phyloP scores from a whole-genome alignment of 2,797 vertebrate species.

The Sebastes melanostomus region DNA sequence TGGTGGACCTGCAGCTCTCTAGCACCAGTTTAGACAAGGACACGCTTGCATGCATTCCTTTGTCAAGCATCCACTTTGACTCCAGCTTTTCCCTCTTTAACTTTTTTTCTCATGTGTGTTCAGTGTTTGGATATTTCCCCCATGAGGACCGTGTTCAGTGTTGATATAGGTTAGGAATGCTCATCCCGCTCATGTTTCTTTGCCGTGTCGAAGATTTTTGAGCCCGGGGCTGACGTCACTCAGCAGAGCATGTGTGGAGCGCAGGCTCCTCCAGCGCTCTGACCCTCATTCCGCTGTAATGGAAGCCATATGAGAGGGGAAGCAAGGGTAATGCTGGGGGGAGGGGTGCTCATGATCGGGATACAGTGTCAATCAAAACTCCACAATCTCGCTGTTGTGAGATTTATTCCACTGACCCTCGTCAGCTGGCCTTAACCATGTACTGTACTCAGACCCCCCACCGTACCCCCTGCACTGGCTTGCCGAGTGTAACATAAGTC shows the following conservation, averaged over 20 bases:
- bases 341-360: constrained; percentile 25
- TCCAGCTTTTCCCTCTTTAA: not conserved
- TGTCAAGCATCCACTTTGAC: constrained; percentile 22
- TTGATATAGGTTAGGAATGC: constrained; percentile 51
- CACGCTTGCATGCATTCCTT: constrained; percentile 49
- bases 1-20: constrained; percentile 32
- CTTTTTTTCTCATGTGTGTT: constrained; percentile 10
- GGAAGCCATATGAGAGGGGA: constrained; percentile 81
- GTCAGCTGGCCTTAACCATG: constrained; percentile 14
- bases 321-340: constrained; percentile 12
- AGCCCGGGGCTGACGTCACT: constrained; percentile 69
- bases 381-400: constrained; percentile 14
- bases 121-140: constrained; percentile 2
- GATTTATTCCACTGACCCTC: constrained; percentile 5
- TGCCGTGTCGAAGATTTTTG: constrained; percentile 50
- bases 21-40: constrained; percentile 39
- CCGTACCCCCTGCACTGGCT: constrained; percentile 42
- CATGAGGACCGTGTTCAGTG: constrained; percentile 12
- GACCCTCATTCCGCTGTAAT: constrained; percentile 78
- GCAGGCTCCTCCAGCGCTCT: constrained; percentile 55
- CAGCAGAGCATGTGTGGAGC: constrained; percentile 49
- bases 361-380: constrained; percentile 41
- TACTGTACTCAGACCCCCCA: constrained; percentile 54
- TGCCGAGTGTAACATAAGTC: constrained; percentile 21
- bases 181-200: constrained; percentile 54